Evolutionary conservation across 2,797 vertebrate species (phyloP), one percentile per base, ranked within the genome.

Genomic region (Hypotaenidia okinawae): DNA sequence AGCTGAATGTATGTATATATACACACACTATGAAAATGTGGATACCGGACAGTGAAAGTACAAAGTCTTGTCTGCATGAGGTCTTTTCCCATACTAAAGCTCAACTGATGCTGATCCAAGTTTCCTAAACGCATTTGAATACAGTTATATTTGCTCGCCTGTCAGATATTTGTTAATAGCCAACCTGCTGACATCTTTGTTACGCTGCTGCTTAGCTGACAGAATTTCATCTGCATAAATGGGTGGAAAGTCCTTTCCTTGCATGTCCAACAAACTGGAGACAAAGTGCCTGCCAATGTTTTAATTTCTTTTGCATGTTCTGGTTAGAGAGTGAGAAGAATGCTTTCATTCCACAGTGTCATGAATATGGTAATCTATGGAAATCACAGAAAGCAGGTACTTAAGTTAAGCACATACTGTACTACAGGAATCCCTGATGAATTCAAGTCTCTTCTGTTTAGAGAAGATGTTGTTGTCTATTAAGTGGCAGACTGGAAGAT

Each of bases 311-410:
- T 98, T 97, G 97, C 96, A 97, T 98, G 97, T 98, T 98, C 98
- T 97, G 95, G 96, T 97, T 97, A 98, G 97, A 96, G 96, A 97
- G 96, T 96, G 96, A 98, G 98, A 97, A 97, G 97, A 98, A 97
- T 97, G 97, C 97, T 98, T 98, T 98, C 97, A 96, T 97, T 98
- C 97, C 96, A 96, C 97, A 97, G 94, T 97, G 97, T 98, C 98
- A 98, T 98, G 98, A 99, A 98, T 99, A 99, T 99, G 98, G 97
- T 98, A 98, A 99, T 99, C 98, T 98, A 97, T 98, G 97, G 98
- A 98, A 98, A 98, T 98, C 98, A 98, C 81, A 47, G 98, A 97
- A 97, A 97, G 97, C 98, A 98, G 98, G 98, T 98, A 98, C 98
- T 98, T 98, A 98, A 98, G 97, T 98, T 98, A 98, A 98, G 97